Evolutionary conservation across 2,888 invertebrate species (phyloP).

Genomic region (Carterocephalus palaemon): DNA sequence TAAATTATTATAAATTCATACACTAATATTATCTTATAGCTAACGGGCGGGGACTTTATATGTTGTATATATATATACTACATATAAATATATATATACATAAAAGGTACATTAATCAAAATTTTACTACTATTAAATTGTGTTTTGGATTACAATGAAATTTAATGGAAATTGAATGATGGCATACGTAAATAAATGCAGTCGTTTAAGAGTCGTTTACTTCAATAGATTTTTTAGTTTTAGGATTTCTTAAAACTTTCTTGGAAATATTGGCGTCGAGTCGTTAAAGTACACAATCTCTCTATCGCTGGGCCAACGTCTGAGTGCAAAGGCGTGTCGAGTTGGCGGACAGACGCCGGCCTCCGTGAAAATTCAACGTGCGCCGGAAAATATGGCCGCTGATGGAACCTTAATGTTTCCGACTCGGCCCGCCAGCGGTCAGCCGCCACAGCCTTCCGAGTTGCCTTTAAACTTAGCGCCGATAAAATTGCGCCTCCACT

Average conservation of each 20-base stretch:
- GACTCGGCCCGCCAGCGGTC: constrained; percentile 68
- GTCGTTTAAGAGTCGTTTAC: constrained; percentile 4
- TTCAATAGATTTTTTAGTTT: constrained; percentile 6
- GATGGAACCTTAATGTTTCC: constrained; percentile 77
- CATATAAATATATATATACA: too few relatives aligned
- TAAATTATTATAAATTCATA: too few relatives aligned
- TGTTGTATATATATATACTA: too few relatives aligned
- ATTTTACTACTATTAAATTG: too few relatives aligned
- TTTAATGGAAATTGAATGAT: too few relatives aligned
- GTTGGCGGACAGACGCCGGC: constrained; percentile 55
- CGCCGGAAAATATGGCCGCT: constrained; percentile 72
- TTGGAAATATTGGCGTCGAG: constrained; percentile 59
- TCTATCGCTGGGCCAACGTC: constrained; percentile 59
- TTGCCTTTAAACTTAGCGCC: constrained; percentile 45
- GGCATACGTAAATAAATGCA: too few relatives aligned
- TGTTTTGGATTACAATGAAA: too few relatives aligned
- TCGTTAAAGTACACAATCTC: constrained; percentile 61
- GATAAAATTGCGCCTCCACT: constrained; percentile 22
- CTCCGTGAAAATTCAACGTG: constrained; percentile 64
- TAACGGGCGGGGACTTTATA: too few relatives aligned
- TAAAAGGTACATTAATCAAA: too few relatives aligned
- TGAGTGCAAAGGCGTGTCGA: constrained; percentile 77
- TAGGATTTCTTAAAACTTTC: constrained; percentile 24
- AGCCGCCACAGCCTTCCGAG: constrained; percentile 52
- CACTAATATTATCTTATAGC: too few relatives aligned